phyloP scores from a whole-genome alignment of 2,797 vertebrate species.

The Schizopygopsis malacanthus region DNA sequence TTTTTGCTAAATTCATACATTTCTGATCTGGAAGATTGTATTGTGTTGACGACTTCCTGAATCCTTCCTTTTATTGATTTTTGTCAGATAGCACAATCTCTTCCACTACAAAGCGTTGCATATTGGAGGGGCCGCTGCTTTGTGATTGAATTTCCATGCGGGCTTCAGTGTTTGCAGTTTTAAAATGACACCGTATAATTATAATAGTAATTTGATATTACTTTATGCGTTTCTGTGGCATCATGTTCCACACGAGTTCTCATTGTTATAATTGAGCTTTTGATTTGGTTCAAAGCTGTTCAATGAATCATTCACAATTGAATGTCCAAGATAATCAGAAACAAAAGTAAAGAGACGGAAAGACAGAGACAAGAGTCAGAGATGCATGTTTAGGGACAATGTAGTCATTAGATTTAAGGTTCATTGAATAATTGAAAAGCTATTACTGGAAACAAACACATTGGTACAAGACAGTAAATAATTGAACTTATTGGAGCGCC shows the following conservation, averaged over 20 bases:
- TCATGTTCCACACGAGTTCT: constrained; percentile 77
- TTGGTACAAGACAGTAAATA: constrained; percentile 44
- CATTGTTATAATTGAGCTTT: constrained; percentile 84
- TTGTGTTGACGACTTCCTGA: not conserved
- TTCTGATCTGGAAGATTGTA: not conserved
- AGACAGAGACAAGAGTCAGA: constrained; percentile 43
- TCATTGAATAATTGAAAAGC: constrained; percentile 70
- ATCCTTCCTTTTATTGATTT: constrained; percentile 11
- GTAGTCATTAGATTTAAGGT: constrained; percentile 70
- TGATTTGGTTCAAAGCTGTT: constrained; percentile 78
- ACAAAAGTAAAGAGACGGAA: constrained; percentile 56
- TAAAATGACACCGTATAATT: not conserved
- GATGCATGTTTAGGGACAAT: constrained; percentile 68
- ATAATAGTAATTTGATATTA: constrained; percentile 22
- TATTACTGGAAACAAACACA: constrained; percentile 53
- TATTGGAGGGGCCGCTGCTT: not conserved
- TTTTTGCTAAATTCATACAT: not conserved
- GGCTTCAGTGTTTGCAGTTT: not conserved
- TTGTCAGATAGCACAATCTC: constrained; percentile 17
- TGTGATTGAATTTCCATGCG: constrained; percentile 13
- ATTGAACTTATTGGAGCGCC: not conserved
- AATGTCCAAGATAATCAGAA: constrained; percentile 71
- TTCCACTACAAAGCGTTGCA: not conserved
- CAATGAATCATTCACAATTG: constrained; percentile 68
- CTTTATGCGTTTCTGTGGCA: not conserved